Percentiles rank a stretch among this genome's conserved stretches.
Conservation (phyloP, 2,888 invertebrate species). For the Andrena minutula region DNA sequence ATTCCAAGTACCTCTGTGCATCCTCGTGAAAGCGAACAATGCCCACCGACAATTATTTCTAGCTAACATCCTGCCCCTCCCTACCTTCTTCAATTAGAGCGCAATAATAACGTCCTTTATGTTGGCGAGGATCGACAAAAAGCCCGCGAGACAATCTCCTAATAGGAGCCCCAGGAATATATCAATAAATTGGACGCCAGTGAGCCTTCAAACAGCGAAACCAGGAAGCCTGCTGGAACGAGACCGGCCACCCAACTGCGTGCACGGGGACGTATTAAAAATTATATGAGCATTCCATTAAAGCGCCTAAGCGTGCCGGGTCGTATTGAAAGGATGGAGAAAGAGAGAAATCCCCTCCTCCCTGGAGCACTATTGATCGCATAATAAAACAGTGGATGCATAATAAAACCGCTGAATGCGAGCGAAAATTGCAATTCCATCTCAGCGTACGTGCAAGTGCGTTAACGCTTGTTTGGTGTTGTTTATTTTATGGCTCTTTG, state of each 20-base stretch:
- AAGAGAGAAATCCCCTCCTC: not conserved
- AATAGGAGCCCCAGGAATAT: conserved; percentile 4
- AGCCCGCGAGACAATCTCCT: not conserved
- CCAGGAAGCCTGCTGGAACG: not conserved
- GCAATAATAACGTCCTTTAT: conserved; percentile 33
- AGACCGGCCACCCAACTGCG: not conserved
- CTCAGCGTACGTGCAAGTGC: not conserved
- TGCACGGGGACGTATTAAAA: conserved; percentile 15
- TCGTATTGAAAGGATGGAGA: not conserved
- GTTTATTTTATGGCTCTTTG: not conserved
- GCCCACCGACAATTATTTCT: conserved; percentile 4
- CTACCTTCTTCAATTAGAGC: conserved; percentile 27
- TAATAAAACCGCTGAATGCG: conserved; percentile 27
- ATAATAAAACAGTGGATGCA: conserved; percentile 39
- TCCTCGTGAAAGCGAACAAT: not conserved
- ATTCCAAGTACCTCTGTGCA: not conserved
- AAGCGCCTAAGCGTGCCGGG: not conserved
- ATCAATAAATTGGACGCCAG: conserved; percentile 24
- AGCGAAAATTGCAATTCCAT: not conserved
- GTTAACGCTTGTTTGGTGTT: not conserved
- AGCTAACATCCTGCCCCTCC: not conserved
- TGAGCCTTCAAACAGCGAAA: not conserved
- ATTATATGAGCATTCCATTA: conserved; percentile 26
- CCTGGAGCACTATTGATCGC: conserved; percentile 28
- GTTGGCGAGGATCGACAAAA: not conserved